These are phyloP conservation scores for Cosmorhoe ocellata DNA, from an alignment of 2,888 invertebrate genomes.

Conservation along the genomic window DNA sequence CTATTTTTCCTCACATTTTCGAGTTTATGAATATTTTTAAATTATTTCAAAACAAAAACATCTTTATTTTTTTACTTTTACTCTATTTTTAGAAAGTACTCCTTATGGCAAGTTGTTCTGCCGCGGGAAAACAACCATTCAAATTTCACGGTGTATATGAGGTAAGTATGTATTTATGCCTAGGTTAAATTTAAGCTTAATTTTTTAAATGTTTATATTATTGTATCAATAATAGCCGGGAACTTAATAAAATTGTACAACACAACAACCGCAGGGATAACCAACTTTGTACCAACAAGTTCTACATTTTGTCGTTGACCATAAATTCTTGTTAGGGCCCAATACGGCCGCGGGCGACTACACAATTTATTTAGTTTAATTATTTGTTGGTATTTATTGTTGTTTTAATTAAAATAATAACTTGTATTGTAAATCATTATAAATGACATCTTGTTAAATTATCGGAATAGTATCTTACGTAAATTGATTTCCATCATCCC, in stretches of 20 bases:
- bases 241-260: constrained; percentile 19
- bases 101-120: too few relatives aligned
- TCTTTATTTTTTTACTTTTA: too few relatives aligned
- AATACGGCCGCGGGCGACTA: constrained; percentile 46
- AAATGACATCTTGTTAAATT: constrained; percentile 30
- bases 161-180: too few relatives aligned
- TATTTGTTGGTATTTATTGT: constrained; percentile 42
- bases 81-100: too few relatives aligned
- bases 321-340: constrained; percentile 72
- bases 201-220: constrained; percentile 5
- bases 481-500: constrained; percentile 25
- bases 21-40: too few relatives aligned
- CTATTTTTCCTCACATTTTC: too few relatives aligned
- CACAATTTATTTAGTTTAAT: constrained; percentile 44
- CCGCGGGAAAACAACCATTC: too few relatives aligned
- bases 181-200: too few relatives aligned
- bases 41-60: too few relatives aligned
- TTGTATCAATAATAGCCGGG: constrained; percentile 7
- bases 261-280: constrained; percentile 30
- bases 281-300: constrained; percentile 38
- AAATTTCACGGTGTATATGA: too few relatives aligned
- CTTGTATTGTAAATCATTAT: constrained; percentile 35
- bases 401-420: constrained; percentile 44
- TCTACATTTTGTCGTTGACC: constrained; percentile 46
- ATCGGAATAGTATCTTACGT: constrained; percentile 19